Evolutionary conservation across 2,888 invertebrate species (phyloP), one percentile per base, ranked within the genome.

Genomic region (Scaptodrosophila latifasciaeformis): DNA sequence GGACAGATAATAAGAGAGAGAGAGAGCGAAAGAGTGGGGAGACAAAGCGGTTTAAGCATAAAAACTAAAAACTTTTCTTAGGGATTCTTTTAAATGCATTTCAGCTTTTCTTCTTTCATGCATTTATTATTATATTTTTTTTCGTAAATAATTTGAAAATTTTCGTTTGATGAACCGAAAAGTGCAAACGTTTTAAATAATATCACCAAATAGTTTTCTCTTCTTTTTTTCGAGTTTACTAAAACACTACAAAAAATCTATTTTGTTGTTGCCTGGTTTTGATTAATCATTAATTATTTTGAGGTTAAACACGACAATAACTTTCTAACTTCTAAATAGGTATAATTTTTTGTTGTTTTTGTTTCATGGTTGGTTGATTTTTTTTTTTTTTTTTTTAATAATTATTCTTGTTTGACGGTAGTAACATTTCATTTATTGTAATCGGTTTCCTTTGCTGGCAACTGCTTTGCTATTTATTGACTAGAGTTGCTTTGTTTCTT

Each of bases 401-500:
- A 42, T 53, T 19, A 24, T 65, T 43, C 48, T 55, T 44, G 40
- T 49, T 18, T 50, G 49, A 40, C 54, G 52, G 54, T 53, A 54
- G 60, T 60, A 60, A 29, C 19, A 10, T 29, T 29, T 45, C 37
- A 13, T 29, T 43, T 70, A 61, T 67, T 61, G 56, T 67, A 58
- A 46, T 55, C 57, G 56, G 51, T 59, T 76, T 79, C 57, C 67
- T 72, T 78, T 62, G 62, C 54, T 60, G 60, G 81, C 79, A 76
- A 79, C 81, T 69, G 74, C 72, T 59, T n/a, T 72, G 72, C 79
- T 78, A 76, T 83, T n/a, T 83, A 75, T 72, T 82, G 82, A 82
- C 82, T 82, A 82, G 82, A 82, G 83, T 82, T 82, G 83, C 82
- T 70, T 72, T 74, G 3, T 7, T 24, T 24, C 7, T 7, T 24